A percentile compares a stretch with the other conserved stretches of the same genome.
Conservation (phyloP, 2,113 vertebrate genomes). For the Columbina picui region DNA sequence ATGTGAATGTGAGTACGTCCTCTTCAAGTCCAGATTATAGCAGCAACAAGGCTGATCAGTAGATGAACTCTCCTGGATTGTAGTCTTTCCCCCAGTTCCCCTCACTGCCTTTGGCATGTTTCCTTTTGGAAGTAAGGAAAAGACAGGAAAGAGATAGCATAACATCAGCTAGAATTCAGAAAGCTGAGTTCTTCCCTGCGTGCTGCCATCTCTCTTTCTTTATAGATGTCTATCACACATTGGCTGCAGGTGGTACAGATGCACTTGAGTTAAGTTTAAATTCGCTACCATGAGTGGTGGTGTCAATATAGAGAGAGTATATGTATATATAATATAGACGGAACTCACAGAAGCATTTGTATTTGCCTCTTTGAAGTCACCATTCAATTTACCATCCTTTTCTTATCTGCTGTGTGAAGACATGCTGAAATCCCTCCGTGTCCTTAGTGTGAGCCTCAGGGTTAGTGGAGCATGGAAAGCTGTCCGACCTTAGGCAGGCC, state of each 20-base stretch:
- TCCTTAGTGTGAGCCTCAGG: rapidly evolving
- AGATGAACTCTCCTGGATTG: background rate
- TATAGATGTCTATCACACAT: background rate
- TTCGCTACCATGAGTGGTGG: background rate
- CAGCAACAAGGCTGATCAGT: background rate
- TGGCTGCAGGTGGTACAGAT: background rate
- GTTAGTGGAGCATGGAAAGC: rapidly evolving
- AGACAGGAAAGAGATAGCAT: background rate
- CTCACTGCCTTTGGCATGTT: background rate
- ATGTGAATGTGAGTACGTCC: background rate
- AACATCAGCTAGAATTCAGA: background rate
- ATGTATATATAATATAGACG: background rate
- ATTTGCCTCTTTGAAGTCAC: background rate
- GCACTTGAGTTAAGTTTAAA: background rate
- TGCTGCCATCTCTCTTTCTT: background rate
- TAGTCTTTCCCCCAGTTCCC: background rate
- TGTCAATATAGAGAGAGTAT: background rate
- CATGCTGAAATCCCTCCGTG: background rate
- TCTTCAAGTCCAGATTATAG: background rate
- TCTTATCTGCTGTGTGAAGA: background rate
- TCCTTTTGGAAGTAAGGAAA: background rate
- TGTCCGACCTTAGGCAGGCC: background rate
- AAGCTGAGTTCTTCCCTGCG: background rate
- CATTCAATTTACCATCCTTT: background rate
- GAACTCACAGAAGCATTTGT: background rate